These are phyloP conservation scores for Caranx ignobilis DNA, from an alignment of 2,113 vertebrate species.

Conservation along the genomic window DNA sequence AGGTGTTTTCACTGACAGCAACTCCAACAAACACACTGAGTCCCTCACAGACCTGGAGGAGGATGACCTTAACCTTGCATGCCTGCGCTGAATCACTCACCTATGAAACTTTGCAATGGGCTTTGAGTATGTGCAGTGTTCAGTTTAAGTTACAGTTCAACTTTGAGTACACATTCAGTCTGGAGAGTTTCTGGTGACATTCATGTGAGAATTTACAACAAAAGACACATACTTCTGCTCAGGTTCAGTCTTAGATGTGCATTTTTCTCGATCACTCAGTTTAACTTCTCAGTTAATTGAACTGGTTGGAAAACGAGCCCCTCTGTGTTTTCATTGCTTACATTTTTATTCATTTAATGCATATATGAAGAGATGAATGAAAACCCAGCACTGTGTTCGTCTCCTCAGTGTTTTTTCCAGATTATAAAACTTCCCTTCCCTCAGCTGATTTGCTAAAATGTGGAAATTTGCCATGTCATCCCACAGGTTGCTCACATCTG, in stretches of 20 bases:
- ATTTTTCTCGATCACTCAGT: neutral
- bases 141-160: slow-evolving; percentile 14
- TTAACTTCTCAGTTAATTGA: too few species aligned
- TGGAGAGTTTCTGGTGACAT: neutral
- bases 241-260: neutral
- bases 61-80: slow-evolving; percentile 40
- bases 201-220: neutral
- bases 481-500: neutral
- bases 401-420: neutral
- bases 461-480: slow-evolving; percentile 11
- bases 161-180: neutral
- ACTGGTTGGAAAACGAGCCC: neutral
- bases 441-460: neutral
- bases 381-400: too few species aligned
- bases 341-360: neutral
- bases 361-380: neutral
- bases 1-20: slow-evolving; percentile 42
- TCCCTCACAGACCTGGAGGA: neutral
- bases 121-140: neutral
- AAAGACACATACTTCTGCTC: neutral
- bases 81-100: slow-evolving; percentile 22
- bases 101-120: slow-evolving; percentile 6
- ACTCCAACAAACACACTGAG: neutral
- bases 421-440: neutral
- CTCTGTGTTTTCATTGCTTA: neutral